Percentiles rank a stretch among this genome's conserved stretches.
phyloP scores from a whole-genome alignment of 2,113 vertebrate species.

The Chelonoidis abingdonii region DNA sequence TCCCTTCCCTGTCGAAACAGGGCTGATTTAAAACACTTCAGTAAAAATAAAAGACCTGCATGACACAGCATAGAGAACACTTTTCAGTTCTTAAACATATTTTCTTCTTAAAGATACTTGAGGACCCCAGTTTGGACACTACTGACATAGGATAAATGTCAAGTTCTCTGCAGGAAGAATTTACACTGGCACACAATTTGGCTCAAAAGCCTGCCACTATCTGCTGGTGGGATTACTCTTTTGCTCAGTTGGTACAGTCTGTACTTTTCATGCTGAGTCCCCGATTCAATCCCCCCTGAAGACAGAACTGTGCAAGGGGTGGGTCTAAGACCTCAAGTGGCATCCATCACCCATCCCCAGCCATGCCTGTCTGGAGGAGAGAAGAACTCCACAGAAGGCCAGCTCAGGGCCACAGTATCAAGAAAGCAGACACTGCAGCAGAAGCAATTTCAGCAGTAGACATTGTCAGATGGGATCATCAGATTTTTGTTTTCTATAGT shows the following conservation, averaged over 20 bases:
- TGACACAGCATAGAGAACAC: neutral
- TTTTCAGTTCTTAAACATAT: neutral
- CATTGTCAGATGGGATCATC: neutral
- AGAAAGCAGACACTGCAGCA: rapidly evolving
- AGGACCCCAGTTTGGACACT: neutral
- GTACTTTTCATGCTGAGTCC: neutral
- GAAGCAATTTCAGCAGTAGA: neutral
- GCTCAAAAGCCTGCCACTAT: neutral
- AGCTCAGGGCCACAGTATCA: neutral
- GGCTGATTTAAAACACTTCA: conserved; percentile 3
- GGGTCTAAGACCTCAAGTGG: neutral
- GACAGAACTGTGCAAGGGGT: neutral
- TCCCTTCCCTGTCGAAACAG: conserved; percentile 10
- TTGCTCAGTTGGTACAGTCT: neutral
- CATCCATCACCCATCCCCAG: neutral
- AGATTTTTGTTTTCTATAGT: neutral
- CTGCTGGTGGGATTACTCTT: neutral
- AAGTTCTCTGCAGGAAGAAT: neutral
- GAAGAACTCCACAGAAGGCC: neutral
- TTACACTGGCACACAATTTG: neutral
- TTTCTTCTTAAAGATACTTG: neutral
- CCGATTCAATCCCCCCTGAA: neutral
- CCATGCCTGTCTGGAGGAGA: neutral
- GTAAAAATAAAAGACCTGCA: conserved; percentile 1
- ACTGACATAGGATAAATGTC: conserved; percentile 27